Base-by-base conservation (phyloP, 2,888 invertebrate species). In the Chrysolina oricalcia region DNA sequence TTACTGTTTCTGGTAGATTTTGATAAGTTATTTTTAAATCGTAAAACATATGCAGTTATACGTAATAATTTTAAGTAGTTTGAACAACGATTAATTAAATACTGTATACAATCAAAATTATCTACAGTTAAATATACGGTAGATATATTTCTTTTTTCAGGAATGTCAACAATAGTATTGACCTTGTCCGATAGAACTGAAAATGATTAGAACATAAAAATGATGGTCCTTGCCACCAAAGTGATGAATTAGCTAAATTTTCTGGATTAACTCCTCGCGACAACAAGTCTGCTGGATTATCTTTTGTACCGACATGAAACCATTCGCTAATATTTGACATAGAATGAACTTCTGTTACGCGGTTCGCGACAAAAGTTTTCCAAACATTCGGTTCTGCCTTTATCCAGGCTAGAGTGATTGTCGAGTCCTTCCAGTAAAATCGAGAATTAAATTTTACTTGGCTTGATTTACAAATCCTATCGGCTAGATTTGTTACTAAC, bases 321-420 rank as follows among this genome's bases (percentile, higher is more conserved):
- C 80, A 82, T 10, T 75, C 50, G 40, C 53, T 59, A 0, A 19
- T 11, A 9, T 70, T 67, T 6, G 77, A 63, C 17, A 77, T 17
- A 23, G 59, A 35, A 46, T 79, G 79, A n/a, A 82, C 80, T 64
- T 69, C 70, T 40, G 65, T 11, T 0, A 80, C 78, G 6, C 80
- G 40, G 64, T 82, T 78, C 8, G 73, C 75, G 5, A 82, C 73
- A 59, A 78, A 82, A 0, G 80, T 79, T 19, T 78, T 77, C 80
- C 78, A 83, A 9, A 53, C 41, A 13, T 10, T 41, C 10, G 80
- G 75, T 27, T 46, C 27, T 11, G 21, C 46, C n/a, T 69, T 71
- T 48, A 82, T 72, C 80, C 82, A 82, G 19, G 59, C 17, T 11
- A 80, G 59, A 1, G 56, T 75, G 19, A 78, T 72, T 21, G 67